Percentiles rank a stretch among this genome's conserved stretches.
Conservation (phyloP, 1,140 invertebrate species). For the Belonocnema kinseyi region DNA sequence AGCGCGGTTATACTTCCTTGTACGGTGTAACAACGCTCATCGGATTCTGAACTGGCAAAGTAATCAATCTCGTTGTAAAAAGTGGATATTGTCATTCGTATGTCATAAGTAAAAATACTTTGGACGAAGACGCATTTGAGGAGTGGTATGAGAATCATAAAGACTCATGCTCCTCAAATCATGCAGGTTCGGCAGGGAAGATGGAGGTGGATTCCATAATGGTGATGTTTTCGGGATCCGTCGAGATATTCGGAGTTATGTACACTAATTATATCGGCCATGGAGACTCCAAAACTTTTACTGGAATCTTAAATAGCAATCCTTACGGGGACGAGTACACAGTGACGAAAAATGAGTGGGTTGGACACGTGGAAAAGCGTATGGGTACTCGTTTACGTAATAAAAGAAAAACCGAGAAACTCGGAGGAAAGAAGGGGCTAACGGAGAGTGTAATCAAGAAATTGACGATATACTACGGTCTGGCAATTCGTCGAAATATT, state of each 20-base stretch:
- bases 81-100: too few species aligned
- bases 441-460: slow-evolving; percentile 35
- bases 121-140: background rate
- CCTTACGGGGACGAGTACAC: too few species aligned
- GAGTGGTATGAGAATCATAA: slow-evolving; percentile 33
- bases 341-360: slow-evolving; percentile 20
- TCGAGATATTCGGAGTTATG: too few species aligned
- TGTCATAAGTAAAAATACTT: slow-evolving; percentile 32
- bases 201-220: slow-evolving; percentile 39
- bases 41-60: too few species aligned
- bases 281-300: too few species aligned
- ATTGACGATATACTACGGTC: slow-evolving; percentile 36
- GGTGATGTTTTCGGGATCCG: too few species aligned
- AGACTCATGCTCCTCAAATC: slow-evolving; percentile 38
- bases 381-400: slow-evolving; percentile 31
- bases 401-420: slow-evolving; percentile 20
- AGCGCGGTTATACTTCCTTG: too few species aligned
- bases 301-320: too few species aligned
- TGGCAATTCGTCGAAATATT: slow-evolving; percentile 31
- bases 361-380: slow-evolving; percentile 20
- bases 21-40: too few species aligned
- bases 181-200: slow-evolving; percentile 38
- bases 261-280: too few species aligned
- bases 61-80: too few species aligned
- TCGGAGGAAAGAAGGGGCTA: slow-evolving; percentile 12